Conservation (phyloP, 2,113 vertebrate genomes). For the Dipodomys stephensi region DNA sequence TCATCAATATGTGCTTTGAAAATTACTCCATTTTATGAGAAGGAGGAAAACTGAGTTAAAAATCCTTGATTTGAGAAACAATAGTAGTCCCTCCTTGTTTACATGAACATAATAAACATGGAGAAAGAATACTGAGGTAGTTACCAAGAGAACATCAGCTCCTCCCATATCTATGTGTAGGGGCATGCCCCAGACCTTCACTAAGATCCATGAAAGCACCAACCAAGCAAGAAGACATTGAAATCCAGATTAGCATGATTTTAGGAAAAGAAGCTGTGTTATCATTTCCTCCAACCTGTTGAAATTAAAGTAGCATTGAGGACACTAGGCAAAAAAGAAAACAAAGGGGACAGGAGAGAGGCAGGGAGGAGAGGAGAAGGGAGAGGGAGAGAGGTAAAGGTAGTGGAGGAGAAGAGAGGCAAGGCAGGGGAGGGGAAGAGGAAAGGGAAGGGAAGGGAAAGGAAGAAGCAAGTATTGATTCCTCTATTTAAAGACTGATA, state of each 20-base stretch:
- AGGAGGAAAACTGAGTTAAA: not conserved
- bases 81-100: accelerated
- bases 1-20: not conserved
- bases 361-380: not conserved
- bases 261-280: not conserved
- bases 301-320: not conserved
- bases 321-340: too few relatives aligned
- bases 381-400: not conserved
- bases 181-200: not conserved
- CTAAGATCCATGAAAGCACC: not conserved
- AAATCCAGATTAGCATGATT: not conserved
- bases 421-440: not conserved
- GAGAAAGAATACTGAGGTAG: not conserved
- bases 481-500: not conserved
- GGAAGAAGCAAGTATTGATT: not conserved
- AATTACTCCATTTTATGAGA: not conserved
- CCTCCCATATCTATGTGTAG: not conserved
- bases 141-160: not conserved
- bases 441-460: not conserved
- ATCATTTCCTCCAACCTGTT: not conserved
- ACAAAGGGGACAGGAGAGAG: too few relatives aligned
- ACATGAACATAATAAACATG: not conserved
- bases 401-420: not conserved
- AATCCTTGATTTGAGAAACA: not conserved
- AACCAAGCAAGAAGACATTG: accelerated